Evolutionary conservation across 2,888 invertebrate species (phyloP).

Genomic region (Scaeva pyrastri): DNA sequence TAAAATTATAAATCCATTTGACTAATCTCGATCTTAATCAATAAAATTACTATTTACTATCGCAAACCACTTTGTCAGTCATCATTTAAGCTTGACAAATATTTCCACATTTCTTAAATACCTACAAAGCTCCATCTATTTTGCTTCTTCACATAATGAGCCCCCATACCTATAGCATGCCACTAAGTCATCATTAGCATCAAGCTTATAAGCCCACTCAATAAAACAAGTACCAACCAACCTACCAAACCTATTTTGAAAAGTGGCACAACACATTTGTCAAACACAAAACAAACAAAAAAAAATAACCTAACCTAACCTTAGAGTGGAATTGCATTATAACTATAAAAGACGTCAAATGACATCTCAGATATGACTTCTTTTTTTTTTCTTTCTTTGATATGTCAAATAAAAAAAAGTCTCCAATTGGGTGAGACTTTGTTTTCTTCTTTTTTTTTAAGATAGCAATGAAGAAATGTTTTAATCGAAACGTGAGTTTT

Average conservation of each 20-base stretch:
- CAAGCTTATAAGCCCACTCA: constrained; percentile 50
- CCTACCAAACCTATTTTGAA: constrained; percentile 22
- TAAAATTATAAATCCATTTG: constrained; percentile 48
- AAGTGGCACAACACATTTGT: constrained; percentile 61
- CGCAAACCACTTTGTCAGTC: constrained; percentile 63
- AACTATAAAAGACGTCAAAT: constrained; percentile 21
- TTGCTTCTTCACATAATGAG: constrained; percentile 18
- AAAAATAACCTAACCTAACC: constrained; percentile 30
- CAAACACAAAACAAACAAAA: constrained; percentile 23
- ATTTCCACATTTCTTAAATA: constrained; percentile 28
- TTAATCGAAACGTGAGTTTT: constrained; percentile 33
- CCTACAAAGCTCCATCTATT: background rate
- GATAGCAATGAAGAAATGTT: constrained; percentile 30
- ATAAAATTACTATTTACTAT: constrained; percentile 31
- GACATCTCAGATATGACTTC: constrained; percentile 11
- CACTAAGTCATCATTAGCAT: constrained; percentile 62
- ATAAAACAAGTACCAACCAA: constrained; percentile 26
- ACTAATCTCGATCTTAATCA: constrained; percentile 35
- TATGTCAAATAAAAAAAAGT: constrained; percentile 11
- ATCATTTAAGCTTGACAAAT: constrained; percentile 49
- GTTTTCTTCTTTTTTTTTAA: constrained; percentile 2
- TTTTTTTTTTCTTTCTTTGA: constrained; percentile 19
- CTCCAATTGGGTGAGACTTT: constrained; percentile 39
- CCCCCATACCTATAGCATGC: background rate
- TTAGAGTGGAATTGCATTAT: constrained; percentile 44